Percentiles rank a stretch among this genome's conserved stretches.
Conservation (phyloP, 1,140 invertebrate genomes). For the Megalonaias nervosa region DNA sequence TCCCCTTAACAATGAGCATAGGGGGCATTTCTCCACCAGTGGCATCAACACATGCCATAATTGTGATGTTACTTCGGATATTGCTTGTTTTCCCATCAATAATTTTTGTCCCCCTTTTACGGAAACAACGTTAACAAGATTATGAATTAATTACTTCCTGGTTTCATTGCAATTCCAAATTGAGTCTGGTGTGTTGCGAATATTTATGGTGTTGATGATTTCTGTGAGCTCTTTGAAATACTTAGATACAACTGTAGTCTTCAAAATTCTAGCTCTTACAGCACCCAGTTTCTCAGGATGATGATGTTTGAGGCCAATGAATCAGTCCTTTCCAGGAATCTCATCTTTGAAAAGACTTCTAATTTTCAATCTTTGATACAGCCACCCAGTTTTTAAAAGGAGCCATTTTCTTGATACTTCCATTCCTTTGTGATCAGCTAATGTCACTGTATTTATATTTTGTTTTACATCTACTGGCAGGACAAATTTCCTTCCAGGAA, state of each 20-base stretch:
- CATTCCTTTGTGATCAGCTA: no score
- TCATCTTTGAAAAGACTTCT: no score
- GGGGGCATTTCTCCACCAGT: slow-evolving; percentile 18
- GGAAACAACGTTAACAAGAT: slow-evolving; percentile 6
- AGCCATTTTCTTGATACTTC: no score
- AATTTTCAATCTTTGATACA: no score
- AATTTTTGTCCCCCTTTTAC: slow-evolving; percentile 8
- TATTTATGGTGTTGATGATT: not conserved
- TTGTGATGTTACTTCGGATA: slow-evolving; percentile 17
- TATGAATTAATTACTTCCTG: slow-evolving; percentile 7
- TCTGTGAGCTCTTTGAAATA: slow-evolving; percentile 20
- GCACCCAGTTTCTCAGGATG: slow-evolving; percentile 20
- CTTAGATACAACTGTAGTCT: slow-evolving; percentile 7
- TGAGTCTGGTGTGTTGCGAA: slow-evolving; percentile 5
- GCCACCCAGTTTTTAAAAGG: no score
- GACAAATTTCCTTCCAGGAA: no score
- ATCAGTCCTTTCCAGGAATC: no score
- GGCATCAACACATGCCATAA: slow-evolving; percentile 31
- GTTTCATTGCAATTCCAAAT: slow-evolving; percentile 38
- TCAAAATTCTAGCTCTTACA: slow-evolving; percentile 20
- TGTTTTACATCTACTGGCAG: no score
- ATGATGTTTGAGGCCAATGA: slow-evolving; percentile 4
- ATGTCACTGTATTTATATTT: no score
- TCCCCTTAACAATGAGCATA: slow-evolving; percentile 31
- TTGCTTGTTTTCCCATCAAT: slow-evolving; percentile 1